These are phyloP conservation scores for Buathra laborator DNA, from an alignment of 2,888 invertebrate species.

Conservation along the genomic window DNA sequence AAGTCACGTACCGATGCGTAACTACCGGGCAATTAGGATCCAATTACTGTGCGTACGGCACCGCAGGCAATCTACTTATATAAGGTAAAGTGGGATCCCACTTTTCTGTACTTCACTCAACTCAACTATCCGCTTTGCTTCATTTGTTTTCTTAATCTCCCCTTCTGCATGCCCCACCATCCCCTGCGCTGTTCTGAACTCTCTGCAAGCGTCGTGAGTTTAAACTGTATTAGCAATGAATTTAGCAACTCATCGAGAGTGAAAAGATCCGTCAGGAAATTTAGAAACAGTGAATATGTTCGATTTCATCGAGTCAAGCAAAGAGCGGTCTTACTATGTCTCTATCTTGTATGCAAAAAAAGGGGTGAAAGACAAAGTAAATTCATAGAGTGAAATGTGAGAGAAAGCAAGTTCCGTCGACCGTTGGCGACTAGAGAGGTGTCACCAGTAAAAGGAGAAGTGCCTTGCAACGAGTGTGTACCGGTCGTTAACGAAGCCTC, in stretches of 20 bases:
- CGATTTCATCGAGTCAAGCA: too few species aligned
- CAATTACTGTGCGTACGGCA: not conserved
- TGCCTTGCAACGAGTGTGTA: not conserved
- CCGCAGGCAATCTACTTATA: not conserved
- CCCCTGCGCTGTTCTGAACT: too few species aligned
- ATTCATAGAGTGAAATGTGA: not conserved
- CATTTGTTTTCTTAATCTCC: too few species aligned
- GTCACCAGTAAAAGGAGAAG: not conserved
- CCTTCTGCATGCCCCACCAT: too few species aligned
- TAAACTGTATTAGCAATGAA: too few species aligned
- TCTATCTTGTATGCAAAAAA: not conserved
- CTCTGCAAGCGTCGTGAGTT: too few species aligned
- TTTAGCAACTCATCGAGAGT: too few species aligned
- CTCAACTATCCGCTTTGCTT: too few species aligned
- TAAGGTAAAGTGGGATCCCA: not conserved
- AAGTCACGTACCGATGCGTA: conserved; percentile 12
- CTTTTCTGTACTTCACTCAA: too few species aligned
- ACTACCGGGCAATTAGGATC: conserved; percentile 4
- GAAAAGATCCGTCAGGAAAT: too few species aligned
- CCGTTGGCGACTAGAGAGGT: not conserved
- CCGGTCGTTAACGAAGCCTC: conserved; percentile 35
- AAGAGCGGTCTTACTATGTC: too few species aligned
- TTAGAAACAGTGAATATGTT: too few species aligned
- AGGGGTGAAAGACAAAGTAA: conserved; percentile 13
- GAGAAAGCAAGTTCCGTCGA: not conserved